phyloP scores from a whole-genome alignment of 2,113 vertebrate species.

The Sterrhoptilus dennistouni region DNA sequence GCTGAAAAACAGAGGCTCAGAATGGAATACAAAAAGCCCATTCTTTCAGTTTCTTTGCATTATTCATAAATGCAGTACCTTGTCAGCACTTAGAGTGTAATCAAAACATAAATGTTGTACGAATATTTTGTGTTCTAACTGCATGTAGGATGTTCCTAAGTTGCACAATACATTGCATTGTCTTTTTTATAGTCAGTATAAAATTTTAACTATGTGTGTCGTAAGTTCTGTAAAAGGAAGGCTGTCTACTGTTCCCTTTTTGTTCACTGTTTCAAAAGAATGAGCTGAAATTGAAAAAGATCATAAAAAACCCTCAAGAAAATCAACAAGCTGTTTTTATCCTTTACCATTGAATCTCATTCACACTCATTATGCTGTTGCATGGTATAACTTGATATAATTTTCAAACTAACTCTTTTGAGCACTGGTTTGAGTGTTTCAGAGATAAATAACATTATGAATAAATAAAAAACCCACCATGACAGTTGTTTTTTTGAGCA shows the following conservation, averaged over 20 bases:
- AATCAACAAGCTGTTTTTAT: neutral
- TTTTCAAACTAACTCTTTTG: neutral
- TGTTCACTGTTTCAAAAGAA: conserved; percentile 33
- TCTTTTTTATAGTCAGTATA: conserved; percentile 48
- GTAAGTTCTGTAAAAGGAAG: conserved; percentile 17
- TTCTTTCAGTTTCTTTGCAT: conserved; percentile 72
- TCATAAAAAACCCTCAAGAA: neutral
- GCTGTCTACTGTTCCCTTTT: neutral
- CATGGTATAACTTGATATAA: neutral
- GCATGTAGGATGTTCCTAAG: conserved; percentile 41
- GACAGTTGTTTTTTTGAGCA: neutral
- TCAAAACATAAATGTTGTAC: conserved; percentile 81
- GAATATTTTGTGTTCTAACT: conserved; percentile 66
- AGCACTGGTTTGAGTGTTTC: neutral
- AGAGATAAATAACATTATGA: conserved; percentile 25
- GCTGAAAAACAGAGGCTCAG: conserved; percentile 65
- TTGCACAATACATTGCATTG: conserved; percentile 34
- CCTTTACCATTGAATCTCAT: neutral
- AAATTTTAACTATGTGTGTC: conserved; percentile 33
- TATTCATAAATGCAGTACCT: conserved; percentile 76
- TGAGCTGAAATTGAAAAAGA: neutral
- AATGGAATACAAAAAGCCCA: conserved; percentile 66
- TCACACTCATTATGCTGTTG: neutral
- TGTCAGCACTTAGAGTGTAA: conserved; percentile 73
- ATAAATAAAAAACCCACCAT: neutral